Conservation (phyloP, 2,797 vertebrate genomes). For the Carcharodon carcharias region DNA sequence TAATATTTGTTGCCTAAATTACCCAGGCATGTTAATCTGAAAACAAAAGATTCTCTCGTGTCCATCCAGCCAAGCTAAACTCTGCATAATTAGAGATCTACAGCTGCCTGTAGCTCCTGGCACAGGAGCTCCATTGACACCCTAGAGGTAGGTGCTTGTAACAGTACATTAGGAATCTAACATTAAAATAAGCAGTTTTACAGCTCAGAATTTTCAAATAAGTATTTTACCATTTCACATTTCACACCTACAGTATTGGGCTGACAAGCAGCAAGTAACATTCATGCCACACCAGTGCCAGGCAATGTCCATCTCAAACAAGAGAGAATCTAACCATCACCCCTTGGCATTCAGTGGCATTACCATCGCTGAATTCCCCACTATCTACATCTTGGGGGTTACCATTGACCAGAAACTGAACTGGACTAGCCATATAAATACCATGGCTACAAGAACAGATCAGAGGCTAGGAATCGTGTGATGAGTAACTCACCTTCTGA, state of each 20-base stretch:
- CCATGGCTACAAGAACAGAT: no score
- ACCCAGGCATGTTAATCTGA: background rate
- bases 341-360: no score
- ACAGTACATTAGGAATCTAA: background rate
- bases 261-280: no score
- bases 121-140: background rate
- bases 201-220: background rate
- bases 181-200: background rate
- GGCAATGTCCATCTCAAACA: no score
- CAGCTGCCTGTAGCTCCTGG: background rate
- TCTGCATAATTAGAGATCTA: constrained; percentile 2
- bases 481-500: no score
- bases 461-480: no score
- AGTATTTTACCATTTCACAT: background rate
- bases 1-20: background rate
- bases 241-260: background rate
- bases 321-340: no score
- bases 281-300: no score
- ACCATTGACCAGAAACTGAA: no score
- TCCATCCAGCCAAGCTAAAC: constrained; percentile 6
- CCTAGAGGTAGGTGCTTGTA: background rate
- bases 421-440: no score
- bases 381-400: no score
- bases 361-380: no score
- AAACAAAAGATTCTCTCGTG: background rate